Evolutionary conservation across 2,797 vertebrate species (phyloP).

Genomic region (Perodicticus potto): DNA sequence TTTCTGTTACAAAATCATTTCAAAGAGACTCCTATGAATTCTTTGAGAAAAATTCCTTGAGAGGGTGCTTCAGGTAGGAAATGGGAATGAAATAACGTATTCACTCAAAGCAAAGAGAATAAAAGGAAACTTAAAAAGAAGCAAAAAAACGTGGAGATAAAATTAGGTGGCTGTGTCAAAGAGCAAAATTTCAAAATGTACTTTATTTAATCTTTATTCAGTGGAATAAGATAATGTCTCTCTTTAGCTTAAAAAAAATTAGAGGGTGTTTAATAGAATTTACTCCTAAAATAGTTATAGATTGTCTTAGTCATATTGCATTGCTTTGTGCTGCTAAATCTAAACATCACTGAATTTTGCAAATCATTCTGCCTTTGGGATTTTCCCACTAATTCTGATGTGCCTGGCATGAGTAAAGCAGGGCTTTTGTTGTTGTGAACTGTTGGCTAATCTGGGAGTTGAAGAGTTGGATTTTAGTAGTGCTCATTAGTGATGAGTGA

Average conservation of each 20-base stretch:
- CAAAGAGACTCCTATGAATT: background rate
- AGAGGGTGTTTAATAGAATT: slow-evolving; percentile 5
- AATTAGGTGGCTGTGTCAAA: slow-evolving; percentile 44
- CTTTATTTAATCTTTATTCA: background rate
- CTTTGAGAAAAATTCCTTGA: slow-evolving; percentile 20
- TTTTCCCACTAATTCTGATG: slow-evolving; percentile 1
- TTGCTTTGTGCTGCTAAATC: slow-evolving; percentile 1
- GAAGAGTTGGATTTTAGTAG: slow-evolving; percentile 64
- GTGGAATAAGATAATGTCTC: background rate
- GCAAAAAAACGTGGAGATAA: background rate
- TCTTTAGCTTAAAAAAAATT: background rate
- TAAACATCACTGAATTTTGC: background rate
- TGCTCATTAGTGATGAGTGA: slow-evolving; percentile 58
- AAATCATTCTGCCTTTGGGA: background rate
- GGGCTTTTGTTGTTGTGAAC: slow-evolving; percentile 59
- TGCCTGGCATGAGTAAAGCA: background rate
- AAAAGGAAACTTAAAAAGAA: background rate
- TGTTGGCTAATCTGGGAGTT: slow-evolving; percentile 50
- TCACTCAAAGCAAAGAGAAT: slow-evolving; percentile 13
- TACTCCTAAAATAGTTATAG: slow-evolving; percentile 44
- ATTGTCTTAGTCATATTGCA: slow-evolving; percentile 32
- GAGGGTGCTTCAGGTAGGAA: background rate
- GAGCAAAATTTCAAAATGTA: slow-evolving; percentile 21
- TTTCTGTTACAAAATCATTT: background rate
- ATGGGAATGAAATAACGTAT: background rate